Conservation (phyloP, 2,797 vertebrate genomes). For the Dipus sagitta region DNA sequence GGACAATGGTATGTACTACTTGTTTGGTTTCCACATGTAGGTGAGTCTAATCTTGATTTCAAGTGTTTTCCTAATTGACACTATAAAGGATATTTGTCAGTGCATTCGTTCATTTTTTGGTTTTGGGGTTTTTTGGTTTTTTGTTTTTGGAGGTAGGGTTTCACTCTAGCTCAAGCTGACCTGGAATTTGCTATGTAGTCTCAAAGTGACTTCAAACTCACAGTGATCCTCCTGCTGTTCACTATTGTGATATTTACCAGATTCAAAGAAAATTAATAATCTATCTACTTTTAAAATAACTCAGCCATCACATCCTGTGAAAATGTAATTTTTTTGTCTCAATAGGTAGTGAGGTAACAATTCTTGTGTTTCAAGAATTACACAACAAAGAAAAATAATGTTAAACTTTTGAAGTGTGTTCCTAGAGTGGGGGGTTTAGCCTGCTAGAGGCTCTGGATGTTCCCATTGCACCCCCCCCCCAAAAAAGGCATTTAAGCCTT, state of each 20-base stretch:
- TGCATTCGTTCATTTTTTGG: slow-evolving; percentile 20
- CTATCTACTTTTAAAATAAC: slow-evolving; percentile 46
- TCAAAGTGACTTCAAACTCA: too few species aligned
- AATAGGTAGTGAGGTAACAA: slow-evolving; percentile 1
- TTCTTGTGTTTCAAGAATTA: slow-evolving; percentile 49
- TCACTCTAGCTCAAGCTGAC: too few species aligned
- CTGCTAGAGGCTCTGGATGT: background rate
- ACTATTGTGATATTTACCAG: slow-evolving; percentile 16
- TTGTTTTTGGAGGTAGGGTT: too few species aligned
- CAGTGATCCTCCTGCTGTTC: background rate
- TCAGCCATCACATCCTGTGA: slow-evolving; percentile 36
- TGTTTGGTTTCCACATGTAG: slow-evolving; percentile 19
- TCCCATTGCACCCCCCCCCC: background rate
- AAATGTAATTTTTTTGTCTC: slow-evolving; percentile 47
- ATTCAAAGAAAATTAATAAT: slow-evolving; percentile 60
- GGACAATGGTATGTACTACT: background rate
- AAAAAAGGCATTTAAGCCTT: background rate
- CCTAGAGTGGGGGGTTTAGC: background rate
- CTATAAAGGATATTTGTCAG: slow-evolving; percentile 9
- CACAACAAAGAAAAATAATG: slow-evolving; percentile 14
- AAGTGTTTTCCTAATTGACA: slow-evolving; percentile 55
- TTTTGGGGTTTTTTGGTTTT: too few species aligned
- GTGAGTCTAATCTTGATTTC: slow-evolving; percentile 42
- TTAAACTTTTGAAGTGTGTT: slow-evolving; percentile 22
- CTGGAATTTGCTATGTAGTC: too few species aligned